Base-by-base conservation (phyloP, 2,888 invertebrate genomes). In the Chymomyza procnemis region DNA sequence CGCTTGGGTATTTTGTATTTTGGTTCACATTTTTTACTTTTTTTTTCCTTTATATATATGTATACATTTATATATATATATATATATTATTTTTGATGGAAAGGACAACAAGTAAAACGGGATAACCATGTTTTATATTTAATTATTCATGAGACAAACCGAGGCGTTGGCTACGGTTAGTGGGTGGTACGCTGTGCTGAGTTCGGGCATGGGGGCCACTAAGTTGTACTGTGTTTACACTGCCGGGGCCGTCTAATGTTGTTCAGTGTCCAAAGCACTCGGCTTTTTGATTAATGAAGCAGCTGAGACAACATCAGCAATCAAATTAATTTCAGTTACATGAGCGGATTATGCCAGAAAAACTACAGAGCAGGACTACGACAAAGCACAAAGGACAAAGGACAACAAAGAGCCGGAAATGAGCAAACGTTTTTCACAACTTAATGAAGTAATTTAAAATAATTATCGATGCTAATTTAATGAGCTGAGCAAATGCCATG, bases 231-330 rank as follows among this genome's bases (percentile, higher is more conserved):
- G 50, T 8, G 50, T 50, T 50, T 1, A 16, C 18, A 18, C 41
- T 34, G 34, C 14, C 57, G 18, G 34, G 12, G 57, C n/a, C 34
- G 5, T 26, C 34, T 18, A 16, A 34, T 6, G 34, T 8, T 18
- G 56, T 57, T 57, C 12, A 12, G 12, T 12, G 34, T 41, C 34
- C 34, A 41, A 5, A 41, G 57, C 57, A 16, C 16, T 34, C 30
- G 58, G 63, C 75, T 75, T 80, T 41, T 80, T 83, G 86, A 85
- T 85, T 83, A 84, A 83, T 85, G 84, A 79, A 85, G 79, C 82
- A 84, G 86, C 84, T 86, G 86, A 85, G 82, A 79, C 86, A 83
- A 83, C 86, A 83, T 80, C 86, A 82, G 81, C 84, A 82, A 82
- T 86, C 86, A 83, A 83, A 83, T 85, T 81, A 85, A 83, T 84